Evolutionary conservation across 2,888 invertebrate species (phyloP), one percentile per base, ranked within the genome.

Genomic region (Cepaea hortensis): DNA sequence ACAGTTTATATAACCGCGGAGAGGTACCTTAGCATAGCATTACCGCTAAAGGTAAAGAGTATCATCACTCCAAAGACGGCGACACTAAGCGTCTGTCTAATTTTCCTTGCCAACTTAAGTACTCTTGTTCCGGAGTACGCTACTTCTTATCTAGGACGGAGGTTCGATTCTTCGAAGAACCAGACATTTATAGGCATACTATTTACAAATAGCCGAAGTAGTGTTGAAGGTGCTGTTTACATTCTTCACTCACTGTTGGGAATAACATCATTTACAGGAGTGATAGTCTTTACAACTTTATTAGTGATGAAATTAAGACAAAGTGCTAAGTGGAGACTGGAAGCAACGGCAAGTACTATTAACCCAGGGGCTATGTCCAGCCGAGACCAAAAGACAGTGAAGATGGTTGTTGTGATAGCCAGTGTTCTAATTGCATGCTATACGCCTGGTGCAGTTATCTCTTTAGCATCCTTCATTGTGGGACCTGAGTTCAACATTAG

Each of bases 1-100:
- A 85, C 85, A 35, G 85, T 65, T 3, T 81, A 75, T 48, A 65
- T 85, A 15, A 85, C 85, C 5, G 18, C 50, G 2, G 85, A 85
- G 20, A 55, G 85, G 62, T 85, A 61, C n/a, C 75, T 85, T 0
- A 35, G 85, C 35, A 81, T 85, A 13, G 18, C 75, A n/a, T 7
- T 73, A 0, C 85, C 85, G 0, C 46, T 85, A 20, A 85, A 81
- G 20, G 62, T 85, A 3, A 84, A 84, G 48, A 65, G 48, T 1
- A 84, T 84, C 7, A 15, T 84, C 6, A 84, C 84, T 7, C n/a
- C 76, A 7, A 84, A n/a, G 18, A 77, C 20, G 48, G 65, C 84
- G 6, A 62, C 23, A 2, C 3, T 68, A 1, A 84, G 65, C 18
- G 4, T 77, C 0, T 55, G 75, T 23, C 3, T 20, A 4, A 84